Base-by-base conservation (phyloP, 1,140 invertebrate species). In the Trichonephila inaurata region DNA sequence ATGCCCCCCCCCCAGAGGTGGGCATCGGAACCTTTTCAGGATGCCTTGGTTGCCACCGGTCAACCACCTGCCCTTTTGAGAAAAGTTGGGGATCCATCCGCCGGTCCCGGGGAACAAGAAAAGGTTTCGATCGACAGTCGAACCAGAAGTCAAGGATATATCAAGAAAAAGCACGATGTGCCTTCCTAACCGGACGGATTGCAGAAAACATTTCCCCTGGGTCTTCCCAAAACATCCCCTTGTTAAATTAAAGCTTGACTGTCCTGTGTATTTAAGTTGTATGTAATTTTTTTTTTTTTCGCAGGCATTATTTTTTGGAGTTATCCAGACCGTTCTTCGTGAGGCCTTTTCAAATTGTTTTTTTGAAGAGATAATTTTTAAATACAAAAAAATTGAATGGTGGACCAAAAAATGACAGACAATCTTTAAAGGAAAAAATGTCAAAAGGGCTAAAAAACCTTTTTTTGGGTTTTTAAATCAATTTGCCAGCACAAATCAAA, bases 1-100 rank as follows among this genome's bases (percentile, higher is more conserved):
- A 99, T 96, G 98, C 99, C 3, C 96, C 99, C 14, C 97, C 96
- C 97, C 95, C 99, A 99, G 96, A 97, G 98, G 91, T 96, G 18
- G 97, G 97, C 86, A 97, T 99, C 95, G 98, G 95, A 99, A 99
- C 96, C 96, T 99, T 21, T 95, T 99, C 88, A 97, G 98, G 98
- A 33, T 98, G 98, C 95, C 96, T 99, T 33, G 97, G 97, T 96
- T 99, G 81, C 96, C 97, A 24, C 98, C 98, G 5, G 97, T 97
- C 93, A 97, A 97, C 94, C 97, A 98, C 95, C 97, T 99, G 97
- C 60, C 96, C n/a, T n/a, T n/a, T 99, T 8, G 96, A 97, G 83
- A 95, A 92, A 96, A 96, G 91, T 69, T 94, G 21, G 94, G 94
- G 82, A 94, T 64, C 69, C 92, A 6, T 21, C 60, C 24, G 10